Conservation (phyloP, 2,797 vertebrate species). For the Rhinoraja longicauda region DNA sequence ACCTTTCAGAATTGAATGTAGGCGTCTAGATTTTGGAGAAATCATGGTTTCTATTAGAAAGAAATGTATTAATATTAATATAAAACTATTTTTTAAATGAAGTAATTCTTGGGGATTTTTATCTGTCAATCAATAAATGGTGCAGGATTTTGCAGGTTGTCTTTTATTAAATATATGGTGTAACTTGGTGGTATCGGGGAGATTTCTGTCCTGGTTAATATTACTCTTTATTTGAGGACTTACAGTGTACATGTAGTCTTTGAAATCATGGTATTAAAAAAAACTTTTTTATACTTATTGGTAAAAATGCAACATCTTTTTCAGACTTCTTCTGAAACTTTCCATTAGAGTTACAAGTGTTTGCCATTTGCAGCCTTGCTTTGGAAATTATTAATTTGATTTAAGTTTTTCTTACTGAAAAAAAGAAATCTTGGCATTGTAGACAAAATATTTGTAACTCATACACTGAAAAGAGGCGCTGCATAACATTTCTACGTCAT, state of each 20-base stretch:
- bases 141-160: not conserved
- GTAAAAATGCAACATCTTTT: too few relatives aligned
- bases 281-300: not conserved
- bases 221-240: not conserved
- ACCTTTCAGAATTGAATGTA: not conserved
- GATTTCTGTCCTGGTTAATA: not conserved
- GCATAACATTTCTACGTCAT: not conserved
- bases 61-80: not conserved
- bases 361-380: not conserved
- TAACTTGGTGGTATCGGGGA: not conserved
- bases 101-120: not conserved
- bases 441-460: not conserved
- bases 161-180: not conserved
- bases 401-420: not conserved
- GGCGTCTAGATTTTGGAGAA: not conserved
- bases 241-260: not conserved
- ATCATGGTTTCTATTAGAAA: not conserved
- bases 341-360: not conserved
- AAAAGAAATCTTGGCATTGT: not conserved
- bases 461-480: not conserved
- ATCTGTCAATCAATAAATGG: not conserved
- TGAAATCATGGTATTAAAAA: not conserved
- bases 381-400: not conserved
- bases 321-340: not conserved
- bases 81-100: not conserved